phyloP scores from a whole-genome alignment of 2,797 vertebrate genomes.

The Thripadectes ignobilis region DNA sequence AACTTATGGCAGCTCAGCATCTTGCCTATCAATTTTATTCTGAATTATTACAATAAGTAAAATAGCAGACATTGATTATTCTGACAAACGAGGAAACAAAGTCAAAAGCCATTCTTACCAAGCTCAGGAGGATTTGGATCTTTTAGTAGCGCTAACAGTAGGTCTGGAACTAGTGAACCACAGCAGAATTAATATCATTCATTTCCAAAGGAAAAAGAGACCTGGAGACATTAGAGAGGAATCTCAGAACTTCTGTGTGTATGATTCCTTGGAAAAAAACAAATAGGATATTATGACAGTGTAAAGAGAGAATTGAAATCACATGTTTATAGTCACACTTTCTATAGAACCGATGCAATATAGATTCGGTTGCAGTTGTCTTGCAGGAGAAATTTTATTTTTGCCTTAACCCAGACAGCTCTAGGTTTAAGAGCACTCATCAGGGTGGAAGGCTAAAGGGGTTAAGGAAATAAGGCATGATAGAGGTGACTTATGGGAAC shows the following conservation, averaged over 20 bases:
- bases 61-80: constrained; percentile 2
- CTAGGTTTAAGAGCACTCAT: neutral
- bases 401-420: neutral
- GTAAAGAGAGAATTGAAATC: neutral
- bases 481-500: constrained; percentile 39
- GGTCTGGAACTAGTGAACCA: neutral
- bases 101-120: neutral
- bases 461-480: constrained; percentile 37
- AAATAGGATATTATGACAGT: neutral
- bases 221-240: neutral
- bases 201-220: neutral
- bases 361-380: neutral
- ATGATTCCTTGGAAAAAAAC: neutral
- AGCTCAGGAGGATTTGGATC: neutral
- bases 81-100: neutral
- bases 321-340: neutral
- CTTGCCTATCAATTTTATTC: neutral
- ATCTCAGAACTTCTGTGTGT: neutral
- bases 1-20: neutral
- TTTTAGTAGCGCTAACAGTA: neutral
- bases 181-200: neutral
- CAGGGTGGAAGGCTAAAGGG: neutral
- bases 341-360: neutral
- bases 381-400: constrained; percentile 9
- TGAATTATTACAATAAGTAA: neutral